phyloP scores from a whole-genome alignment of 2,113 vertebrate genomes.

The Miniopterus natalensis region DNA sequence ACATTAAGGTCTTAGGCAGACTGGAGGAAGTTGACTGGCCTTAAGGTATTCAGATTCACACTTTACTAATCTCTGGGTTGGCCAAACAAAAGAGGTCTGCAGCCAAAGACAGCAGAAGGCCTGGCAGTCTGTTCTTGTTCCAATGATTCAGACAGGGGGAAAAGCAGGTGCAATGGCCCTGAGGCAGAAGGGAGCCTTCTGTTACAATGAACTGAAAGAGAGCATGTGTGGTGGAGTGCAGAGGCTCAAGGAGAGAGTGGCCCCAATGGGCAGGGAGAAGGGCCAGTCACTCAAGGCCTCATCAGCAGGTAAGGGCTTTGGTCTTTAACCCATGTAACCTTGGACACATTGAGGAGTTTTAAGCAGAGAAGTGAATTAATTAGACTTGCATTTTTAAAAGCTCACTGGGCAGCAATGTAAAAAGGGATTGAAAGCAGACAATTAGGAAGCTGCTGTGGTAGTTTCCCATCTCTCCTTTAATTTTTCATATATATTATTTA shows the following conservation, averaged over 20 bases:
- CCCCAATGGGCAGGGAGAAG: background rate
- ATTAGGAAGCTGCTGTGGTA: background rate
- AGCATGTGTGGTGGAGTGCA: background rate
- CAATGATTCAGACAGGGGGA: background rate
- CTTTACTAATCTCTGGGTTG: background rate
- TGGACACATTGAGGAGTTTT: background rate
- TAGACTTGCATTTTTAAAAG: background rate
- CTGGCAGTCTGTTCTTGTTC: background rate
- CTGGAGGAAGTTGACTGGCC: background rate
- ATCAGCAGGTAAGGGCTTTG: background rate
- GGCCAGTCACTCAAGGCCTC: background rate
- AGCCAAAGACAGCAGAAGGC: slow-evolving; percentile 63
- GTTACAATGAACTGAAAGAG: background rate
- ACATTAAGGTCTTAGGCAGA: background rate
- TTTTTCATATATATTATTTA: background rate
- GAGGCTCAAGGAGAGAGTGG: background rate
- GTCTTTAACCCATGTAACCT: background rate
- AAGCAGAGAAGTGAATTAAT: background rate
- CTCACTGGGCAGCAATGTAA: background rate
- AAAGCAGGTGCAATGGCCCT: slow-evolving; percentile 39
- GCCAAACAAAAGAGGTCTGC: slow-evolving; percentile 22
- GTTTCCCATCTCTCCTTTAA: background rate
- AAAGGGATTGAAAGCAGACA: background rate
- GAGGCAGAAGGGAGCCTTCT: slow-evolving; percentile 18
- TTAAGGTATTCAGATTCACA: background rate